Evolutionary conservation across 2,797 vertebrate species (phyloP).

Genomic region (Psittacula echo): DNA sequence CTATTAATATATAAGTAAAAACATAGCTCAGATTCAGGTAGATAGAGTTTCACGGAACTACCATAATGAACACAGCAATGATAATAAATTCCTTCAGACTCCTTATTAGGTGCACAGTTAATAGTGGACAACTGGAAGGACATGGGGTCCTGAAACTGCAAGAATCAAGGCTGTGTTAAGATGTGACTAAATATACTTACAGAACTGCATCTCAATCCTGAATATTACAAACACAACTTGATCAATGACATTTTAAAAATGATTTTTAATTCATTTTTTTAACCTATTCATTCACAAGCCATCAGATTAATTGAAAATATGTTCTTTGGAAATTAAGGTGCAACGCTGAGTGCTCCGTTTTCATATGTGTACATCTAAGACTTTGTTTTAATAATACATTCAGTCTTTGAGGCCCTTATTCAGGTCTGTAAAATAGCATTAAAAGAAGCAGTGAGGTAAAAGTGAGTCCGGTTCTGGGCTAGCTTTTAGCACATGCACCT

Average conservation of each 20-base stretch:
- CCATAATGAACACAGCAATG: background rate
- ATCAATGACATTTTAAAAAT: background rate
- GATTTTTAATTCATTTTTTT: background rate
- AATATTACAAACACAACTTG: background rate
- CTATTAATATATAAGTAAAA: background rate
- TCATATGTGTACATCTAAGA: background rate
- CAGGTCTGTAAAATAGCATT: background rate
- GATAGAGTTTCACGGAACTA: background rate
- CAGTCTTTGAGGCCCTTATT: background rate
- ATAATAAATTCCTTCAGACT: background rate
- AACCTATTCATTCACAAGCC: background rate
- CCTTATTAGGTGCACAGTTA: background rate
- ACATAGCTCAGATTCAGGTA: background rate
- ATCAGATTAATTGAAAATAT: background rate
- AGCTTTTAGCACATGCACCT: conserved; percentile 58
- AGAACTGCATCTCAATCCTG: background rate
- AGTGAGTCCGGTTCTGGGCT: conserved; percentile 10
- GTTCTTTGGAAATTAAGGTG: background rate
- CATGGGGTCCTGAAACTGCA: background rate
- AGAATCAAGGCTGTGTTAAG: background rate
- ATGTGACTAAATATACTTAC: background rate
- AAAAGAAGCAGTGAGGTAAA: background rate
- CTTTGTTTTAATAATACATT: background rate
- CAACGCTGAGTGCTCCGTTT: background rate
- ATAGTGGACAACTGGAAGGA: background rate